A percentile compares a stretch with the other conserved stretches of the same genome.
phyloP scores from a whole-genome alignment of 2,797 vertebrate species.

The Argyrosomus regius region DNA sequence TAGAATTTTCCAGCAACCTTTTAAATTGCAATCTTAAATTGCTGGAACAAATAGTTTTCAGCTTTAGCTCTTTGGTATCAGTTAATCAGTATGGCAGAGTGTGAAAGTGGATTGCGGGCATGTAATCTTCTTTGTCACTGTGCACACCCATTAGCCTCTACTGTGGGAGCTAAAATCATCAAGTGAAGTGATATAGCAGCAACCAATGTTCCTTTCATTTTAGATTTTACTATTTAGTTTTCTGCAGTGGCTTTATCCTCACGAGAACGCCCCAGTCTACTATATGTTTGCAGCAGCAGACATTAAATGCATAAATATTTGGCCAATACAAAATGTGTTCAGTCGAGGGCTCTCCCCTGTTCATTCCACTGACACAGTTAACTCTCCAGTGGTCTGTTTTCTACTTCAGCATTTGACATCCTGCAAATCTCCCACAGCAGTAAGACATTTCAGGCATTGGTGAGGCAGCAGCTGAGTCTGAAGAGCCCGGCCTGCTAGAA shows the following conservation, averaged over 20 bases:
- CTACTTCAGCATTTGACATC: slow-evolving; percentile 33
- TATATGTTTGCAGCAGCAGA: slow-evolving; percentile 8
- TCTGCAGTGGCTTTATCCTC: slow-evolving; percentile 6
- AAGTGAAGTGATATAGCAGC: slow-evolving; percentile 5
- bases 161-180: slow-evolving; percentile 43
- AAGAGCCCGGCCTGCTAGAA: slow-evolving; percentile 15
- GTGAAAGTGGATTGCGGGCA: slow-evolving; percentile 32
- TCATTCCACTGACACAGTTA: slow-evolving; percentile 60
- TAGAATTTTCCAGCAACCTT: slow-evolving; percentile 5
- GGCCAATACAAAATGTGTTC: not conserved
- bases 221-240: slow-evolving; percentile 5
- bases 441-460: slow-evolving; percentile 53
- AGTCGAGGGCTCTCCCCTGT: slow-evolving; percentile 2
- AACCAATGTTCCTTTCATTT: slow-evolving; percentile 6
- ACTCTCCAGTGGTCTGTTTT: slow-evolving; percentile 36
- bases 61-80: slow-evolving; percentile 3
- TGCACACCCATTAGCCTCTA: slow-evolving; percentile 22
- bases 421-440: slow-evolving; percentile 49
- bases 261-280: not conserved
- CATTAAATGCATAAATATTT: slow-evolving; percentile 22
- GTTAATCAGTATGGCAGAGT: slow-evolving; percentile 24
- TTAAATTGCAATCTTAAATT: not conserved
- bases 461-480: slow-evolving; percentile 50
- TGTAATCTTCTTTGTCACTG: slow-evolving; percentile 39
- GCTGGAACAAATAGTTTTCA: slow-evolving; percentile 2